phyloP scores from a whole-genome alignment of 2,888 invertebrate species.

The Drosophila lacicola region DNA sequence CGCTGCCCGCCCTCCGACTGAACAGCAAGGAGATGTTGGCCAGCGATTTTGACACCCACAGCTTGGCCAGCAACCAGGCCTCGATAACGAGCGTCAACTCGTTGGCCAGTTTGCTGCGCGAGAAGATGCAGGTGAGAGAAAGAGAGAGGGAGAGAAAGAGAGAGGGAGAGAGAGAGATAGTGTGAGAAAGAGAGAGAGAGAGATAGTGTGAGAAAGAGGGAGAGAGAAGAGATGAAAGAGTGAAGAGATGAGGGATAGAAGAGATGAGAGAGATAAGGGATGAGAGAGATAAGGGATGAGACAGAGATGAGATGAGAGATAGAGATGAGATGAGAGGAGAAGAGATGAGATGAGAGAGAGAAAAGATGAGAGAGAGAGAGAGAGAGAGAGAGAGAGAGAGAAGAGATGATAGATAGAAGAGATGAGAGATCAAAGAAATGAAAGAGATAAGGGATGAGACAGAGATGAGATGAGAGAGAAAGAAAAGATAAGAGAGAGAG shows the following conservation, averaged over 20 bases:
- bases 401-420: background rate
- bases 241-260: background rate
- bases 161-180: background rate
- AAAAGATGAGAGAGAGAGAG: background rate
- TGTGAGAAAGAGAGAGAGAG: background rate
- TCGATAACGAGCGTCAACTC: conserved; percentile 95
- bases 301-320: background rate
- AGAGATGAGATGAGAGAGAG: background rate
- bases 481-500: background rate
- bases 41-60: conserved; percentile 86
- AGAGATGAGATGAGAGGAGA: background rate
- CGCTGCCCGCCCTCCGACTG: conserved; percentile 86
- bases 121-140: conserved; percentile 90
- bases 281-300: too few relatives aligned
- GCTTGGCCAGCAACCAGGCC: conserved; percentile 86
- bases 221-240: background rate
- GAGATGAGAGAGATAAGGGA: too few relatives aligned
- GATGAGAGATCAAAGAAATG: background rate
- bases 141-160: background rate
- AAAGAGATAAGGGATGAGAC: too few relatives aligned
- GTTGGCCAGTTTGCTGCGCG: conserved; percentile 92
- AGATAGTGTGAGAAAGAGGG: too few relatives aligned
- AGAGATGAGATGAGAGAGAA: background rate
- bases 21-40: conserved; percentile 86
- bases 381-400: background rate